These are phyloP conservation scores for Polietes domitor DNA, from an alignment of 2,888 invertebrate species.

Conservation along the genomic window DNA sequence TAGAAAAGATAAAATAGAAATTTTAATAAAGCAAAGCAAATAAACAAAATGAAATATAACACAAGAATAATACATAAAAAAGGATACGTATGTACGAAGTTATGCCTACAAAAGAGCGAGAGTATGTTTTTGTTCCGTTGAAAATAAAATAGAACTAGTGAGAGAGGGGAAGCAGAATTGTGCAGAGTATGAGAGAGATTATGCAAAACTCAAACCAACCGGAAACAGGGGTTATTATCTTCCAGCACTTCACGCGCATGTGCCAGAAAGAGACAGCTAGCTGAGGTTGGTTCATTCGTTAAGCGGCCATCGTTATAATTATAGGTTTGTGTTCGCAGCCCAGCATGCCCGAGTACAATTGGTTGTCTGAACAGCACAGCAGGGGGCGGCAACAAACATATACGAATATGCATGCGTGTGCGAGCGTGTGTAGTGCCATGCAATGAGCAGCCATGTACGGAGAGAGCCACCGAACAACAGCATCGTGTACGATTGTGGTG, in stretches of 20 bases:
- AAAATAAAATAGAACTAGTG: background rate
- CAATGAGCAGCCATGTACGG: background rate
- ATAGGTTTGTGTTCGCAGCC: slow-evolving; percentile 73
- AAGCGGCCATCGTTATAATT: slow-evolving; percentile 80
- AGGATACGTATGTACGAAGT: too few species aligned
- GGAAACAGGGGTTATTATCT: slow-evolving; percentile 68
- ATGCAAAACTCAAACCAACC: slow-evolving; percentile 40
- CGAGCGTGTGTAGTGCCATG: background rate
- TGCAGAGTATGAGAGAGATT: slow-evolving; percentile 1
- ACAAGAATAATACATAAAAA: background rate
- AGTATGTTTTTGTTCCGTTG: too few species aligned
- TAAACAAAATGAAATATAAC: background rate
- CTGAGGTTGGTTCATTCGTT: slow-evolving; percentile 67
- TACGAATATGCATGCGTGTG: too few species aligned
- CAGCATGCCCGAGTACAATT: slow-evolving; percentile 71
- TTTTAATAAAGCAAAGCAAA: slow-evolving; percentile 8
- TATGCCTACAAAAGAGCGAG: too few species aligned
- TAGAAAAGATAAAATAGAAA: slow-evolving; percentile 18
- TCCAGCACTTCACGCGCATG: background rate
- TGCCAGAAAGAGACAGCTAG: slow-evolving; percentile 25
- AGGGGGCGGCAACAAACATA: slow-evolving; percentile 72
- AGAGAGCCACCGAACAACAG: slow-evolving; percentile 18
- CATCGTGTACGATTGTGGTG: background rate
- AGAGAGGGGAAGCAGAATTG: background rate
- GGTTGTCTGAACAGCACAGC: slow-evolving; percentile 69